Percentiles rank a stretch among this genome's conserved stretches.
These are phyloP conservation scores for Quiscalus mexicanus DNA, from an alignment of 2,113 vertebrate species.

Conservation along the genomic window DNA sequence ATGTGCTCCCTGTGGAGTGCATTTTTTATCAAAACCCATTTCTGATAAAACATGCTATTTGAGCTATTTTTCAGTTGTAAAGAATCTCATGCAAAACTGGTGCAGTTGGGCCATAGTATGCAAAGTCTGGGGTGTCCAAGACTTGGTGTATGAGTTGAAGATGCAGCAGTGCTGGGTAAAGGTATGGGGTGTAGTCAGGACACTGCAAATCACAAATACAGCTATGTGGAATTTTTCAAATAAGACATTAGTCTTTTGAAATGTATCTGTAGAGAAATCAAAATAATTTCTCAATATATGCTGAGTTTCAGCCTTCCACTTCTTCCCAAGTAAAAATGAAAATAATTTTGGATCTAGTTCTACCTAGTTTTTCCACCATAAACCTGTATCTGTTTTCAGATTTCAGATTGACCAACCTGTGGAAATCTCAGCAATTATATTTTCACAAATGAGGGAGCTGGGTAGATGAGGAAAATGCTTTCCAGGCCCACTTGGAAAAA, in stretches of 20 bases:
- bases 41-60: neutral
- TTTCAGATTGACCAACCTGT: neutral
- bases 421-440: neutral
- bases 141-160: neutral
- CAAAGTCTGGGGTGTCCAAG: neutral
- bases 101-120: neutral
- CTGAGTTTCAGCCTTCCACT: neutral
- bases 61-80: neutral
- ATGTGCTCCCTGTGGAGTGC: neutral
- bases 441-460: neutral
- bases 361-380: neutral
- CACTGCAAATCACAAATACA: neutral
- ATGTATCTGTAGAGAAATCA: neutral
- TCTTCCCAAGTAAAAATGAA: neutral
- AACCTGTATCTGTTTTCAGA: neutral
- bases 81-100: neutral
- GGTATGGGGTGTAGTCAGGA: rapidly evolving
- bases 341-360: neutral
- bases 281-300: neutral
- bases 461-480: neutral
- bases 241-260: neutral
- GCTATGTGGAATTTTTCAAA: neutral
- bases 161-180: neutral
- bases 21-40: neutral
- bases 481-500: neutral